Evolutionary conservation across 2,113 vertebrate genomes (phyloP), one percentile per base, ranked within the genome.

Genomic region (Ageneiosus marmoratus): DNA sequence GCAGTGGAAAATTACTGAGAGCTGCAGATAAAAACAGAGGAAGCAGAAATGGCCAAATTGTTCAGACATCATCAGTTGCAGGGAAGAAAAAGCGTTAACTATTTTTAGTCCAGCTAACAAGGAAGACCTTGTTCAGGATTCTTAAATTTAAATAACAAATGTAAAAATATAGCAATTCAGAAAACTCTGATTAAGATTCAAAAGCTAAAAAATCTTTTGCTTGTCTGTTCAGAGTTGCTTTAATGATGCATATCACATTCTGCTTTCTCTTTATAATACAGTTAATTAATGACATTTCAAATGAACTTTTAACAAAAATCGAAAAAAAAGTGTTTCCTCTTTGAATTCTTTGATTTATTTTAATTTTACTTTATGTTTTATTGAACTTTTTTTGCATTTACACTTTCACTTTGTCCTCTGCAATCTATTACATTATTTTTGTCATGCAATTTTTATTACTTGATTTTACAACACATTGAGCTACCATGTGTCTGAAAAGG

Each of bases 1-100:
- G 73, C 73, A 86, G 48, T 82, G 84, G 84, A 86, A 86, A 86
- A 86, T 86, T 83, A 86, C 84, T 86, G 84, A 79, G 75, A 86
- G 80, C 80, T 77, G 81, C 75, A 29, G 6, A 55, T 37, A 46
- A 62, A 41, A 63, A 63, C 34, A 50, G 62, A 65, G 44, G 80
- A 75, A 82, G 24, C n/a, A 22, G 69, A 27, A 62, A 46, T 37
- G 62, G 51, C 48, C 10, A 8, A 55, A 76, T 24, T 51, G 46
- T 72, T 50, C 41, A 58, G 50, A 76, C 70, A 82, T 76, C 70
- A 76, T 63, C 81, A 63, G 72, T 60, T 73, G 58, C 41, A 63
- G 44, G 50, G 55, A 37, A 44, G 63, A 69, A 34, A 51, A 53
- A 16, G 48, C n/a, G 79, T 41, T 27, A 24, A 34, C 34, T 55